Base-by-base conservation (phyloP, 2,113 vertebrate species). In the Xyrauchen texanus region DNA sequence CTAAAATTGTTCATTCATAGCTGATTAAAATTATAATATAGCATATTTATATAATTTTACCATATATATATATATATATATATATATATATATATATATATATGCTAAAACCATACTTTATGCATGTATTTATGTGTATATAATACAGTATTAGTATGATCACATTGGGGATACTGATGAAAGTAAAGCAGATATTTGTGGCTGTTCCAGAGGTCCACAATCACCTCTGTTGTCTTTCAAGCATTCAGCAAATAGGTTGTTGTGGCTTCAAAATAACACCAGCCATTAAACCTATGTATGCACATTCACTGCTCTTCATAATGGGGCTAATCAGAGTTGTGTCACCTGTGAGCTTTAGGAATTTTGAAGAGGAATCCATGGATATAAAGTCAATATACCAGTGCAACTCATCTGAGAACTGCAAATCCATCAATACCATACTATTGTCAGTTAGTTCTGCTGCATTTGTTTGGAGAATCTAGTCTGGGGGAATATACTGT, bases 241-340 rank as follows among this genome's bases (percentile, higher is more conserved):
- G 44, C 11, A 47, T 73, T 73, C 5, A 16, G 45, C 57, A 34
- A 61, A 47, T 57, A 61, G 57, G 15, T n/a, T 47, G 60, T 5
- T 60, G 70, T 49, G 12, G 68, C 42, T 55, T 45, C 68, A 58
- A 46, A 34, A 11, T 57, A 57, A 70, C 68, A 45, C 12, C 12
- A 57, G 21, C 52, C 34, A 45, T 71, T 57, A 57, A 44, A 70
- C 4, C 6, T 73, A 44, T 73, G 57, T 11, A 47, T 13, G 57
- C 44, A 73, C 42, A 73, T 73, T 61, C 70, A 73, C 61, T 16
- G 42, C 70, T 73, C 8, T 57, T 61, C 55, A 61, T 73, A 47
- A 60, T 60, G 3, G 47, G 42, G 70, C 55, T 8, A 73, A 61
- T 61, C 61, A 73, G 70, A 73, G 8, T 47, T 47, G 55, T 61